These are phyloP conservation scores for Hydropsyche betteni DNA, from an alignment of 2,888 invertebrate genomes.

Conservation along the genomic window DNA sequence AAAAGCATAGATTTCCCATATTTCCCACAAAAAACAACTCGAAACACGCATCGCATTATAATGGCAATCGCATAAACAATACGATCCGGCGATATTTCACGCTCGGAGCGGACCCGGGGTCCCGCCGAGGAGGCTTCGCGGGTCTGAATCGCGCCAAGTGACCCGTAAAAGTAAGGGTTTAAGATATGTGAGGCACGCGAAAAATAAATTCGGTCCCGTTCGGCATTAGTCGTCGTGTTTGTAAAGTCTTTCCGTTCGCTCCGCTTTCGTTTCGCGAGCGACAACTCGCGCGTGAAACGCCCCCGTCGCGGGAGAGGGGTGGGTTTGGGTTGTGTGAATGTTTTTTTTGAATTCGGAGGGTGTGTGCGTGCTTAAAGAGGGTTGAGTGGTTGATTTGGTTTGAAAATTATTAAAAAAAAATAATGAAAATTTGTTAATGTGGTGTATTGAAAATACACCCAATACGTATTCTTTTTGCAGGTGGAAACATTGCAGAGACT, in stretches of 20 bases:
- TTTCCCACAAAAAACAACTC: not conserved
- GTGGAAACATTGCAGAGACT: no score
- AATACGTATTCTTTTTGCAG: no score
- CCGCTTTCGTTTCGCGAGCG: slow-evolving; percentile 34
- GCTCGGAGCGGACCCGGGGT: not conserved
- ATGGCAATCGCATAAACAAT: not conserved
- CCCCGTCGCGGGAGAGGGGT: slow-evolving; percentile 15
- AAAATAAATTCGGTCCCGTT: slow-evolving; percentile 36
- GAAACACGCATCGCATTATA: not conserved
- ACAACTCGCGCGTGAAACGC: slow-evolving; percentile 43
- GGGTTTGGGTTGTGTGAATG: slow-evolving; percentile 41
- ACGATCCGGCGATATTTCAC: not conserved
- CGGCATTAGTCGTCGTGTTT: slow-evolving; percentile 42
- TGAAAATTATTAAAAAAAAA: no score
- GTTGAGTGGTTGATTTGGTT: no score
- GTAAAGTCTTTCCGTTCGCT: slow-evolving; percentile 48
- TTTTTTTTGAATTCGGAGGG: no score
- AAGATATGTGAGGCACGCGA: slow-evolving; percentile 34
- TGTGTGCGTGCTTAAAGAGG: no score
- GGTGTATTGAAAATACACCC: no score
- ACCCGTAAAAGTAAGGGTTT: slow-evolving; percentile 38
- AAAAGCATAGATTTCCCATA: not conserved
- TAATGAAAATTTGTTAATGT: no score
- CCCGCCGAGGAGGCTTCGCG: no score
- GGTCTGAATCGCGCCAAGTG: slow-evolving; percentile 2